phyloP scores from a whole-genome alignment of 2,797 vertebrate species.

The Prunella strophiata region DNA sequence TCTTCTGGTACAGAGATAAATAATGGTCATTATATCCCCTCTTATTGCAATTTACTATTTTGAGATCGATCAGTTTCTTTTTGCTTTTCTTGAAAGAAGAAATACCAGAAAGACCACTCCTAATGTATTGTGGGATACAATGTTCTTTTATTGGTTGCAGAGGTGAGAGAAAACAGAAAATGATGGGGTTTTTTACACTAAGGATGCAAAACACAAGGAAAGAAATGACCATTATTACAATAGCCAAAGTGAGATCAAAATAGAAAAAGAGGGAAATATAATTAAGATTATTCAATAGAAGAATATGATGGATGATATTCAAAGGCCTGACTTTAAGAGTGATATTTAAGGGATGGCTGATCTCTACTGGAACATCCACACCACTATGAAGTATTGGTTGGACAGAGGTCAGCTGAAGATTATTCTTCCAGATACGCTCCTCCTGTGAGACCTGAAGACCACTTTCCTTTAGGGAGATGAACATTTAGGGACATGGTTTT shows the following conservation, averaged over 20 bases:
- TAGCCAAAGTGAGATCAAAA: background rate
- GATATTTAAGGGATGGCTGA: background rate
- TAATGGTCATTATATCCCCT: background rate
- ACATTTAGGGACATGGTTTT: fast-evolving
- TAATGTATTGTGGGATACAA: background rate
- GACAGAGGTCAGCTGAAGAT: background rate
- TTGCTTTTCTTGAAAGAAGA: background rate
- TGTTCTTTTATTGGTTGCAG: background rate
- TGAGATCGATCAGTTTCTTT: background rate
- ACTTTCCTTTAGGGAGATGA: background rate
- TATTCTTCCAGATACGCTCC: background rate
- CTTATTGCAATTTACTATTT: background rate
- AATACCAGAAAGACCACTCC: background rate
- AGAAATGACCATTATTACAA: background rate
- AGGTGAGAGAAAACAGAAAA: background rate
- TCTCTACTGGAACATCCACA: background rate
- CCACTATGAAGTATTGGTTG: background rate
- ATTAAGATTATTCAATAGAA: background rate
- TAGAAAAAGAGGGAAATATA: background rate
- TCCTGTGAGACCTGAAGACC: background rate
- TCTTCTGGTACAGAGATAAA: background rate
- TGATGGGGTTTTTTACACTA: background rate
- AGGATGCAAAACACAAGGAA: background rate
- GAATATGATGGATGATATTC: background rate
- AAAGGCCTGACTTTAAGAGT: background rate